These are phyloP conservation scores for Noctua pronuba DNA, from an alignment of 2,888 invertebrate genomes.

Conservation along the genomic window DNA sequence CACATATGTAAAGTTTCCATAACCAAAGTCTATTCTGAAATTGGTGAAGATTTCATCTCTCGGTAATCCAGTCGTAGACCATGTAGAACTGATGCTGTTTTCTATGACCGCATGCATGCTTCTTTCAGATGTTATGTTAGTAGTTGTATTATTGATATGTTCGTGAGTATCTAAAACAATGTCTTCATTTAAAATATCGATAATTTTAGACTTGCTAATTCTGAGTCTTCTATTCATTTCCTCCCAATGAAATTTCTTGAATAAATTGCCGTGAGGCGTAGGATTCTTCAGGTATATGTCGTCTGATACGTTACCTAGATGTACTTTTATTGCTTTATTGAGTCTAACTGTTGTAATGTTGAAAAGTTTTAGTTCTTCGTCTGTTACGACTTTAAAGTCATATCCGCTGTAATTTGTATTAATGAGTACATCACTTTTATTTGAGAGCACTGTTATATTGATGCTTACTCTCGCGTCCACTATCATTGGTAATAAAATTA, in stretches of 20 bases:
- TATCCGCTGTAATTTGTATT: slow-evolving; percentile 68
- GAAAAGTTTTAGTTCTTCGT: slow-evolving; percentile 76
- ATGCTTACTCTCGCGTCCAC: slow-evolving; percentile 72
- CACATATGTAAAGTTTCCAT: slow-evolving; percentile 64
- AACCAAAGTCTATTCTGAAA: slow-evolving; percentile 71
- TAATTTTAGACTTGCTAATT: slow-evolving; percentile 71
- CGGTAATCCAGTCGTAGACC: slow-evolving; percentile 75
- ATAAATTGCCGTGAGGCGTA: slow-evolving; percentile 78
- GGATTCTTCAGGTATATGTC: slow-evolving; percentile 81
- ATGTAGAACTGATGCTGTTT: slow-evolving; percentile 72
- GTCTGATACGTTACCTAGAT: slow-evolving; percentile 78
- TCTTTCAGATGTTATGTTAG: slow-evolving; percentile 64
- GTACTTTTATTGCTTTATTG: slow-evolving; percentile 75
- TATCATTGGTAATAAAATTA: slow-evolving; percentile 29
- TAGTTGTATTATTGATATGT: slow-evolving; percentile 77
- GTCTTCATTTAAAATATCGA: slow-evolving; percentile 75
- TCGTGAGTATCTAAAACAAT: slow-evolving; percentile 71
- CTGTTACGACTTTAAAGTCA: slow-evolving; percentile 75
- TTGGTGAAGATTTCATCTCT: slow-evolving; percentile 72
- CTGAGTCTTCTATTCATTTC: slow-evolving; percentile 73
- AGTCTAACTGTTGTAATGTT: slow-evolving; percentile 79
- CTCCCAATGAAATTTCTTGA: slow-evolving; percentile 77
- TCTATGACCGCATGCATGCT: slow-evolving; percentile 70
- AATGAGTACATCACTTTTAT: slow-evolving; percentile 65
- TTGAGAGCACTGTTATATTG: slow-evolving; percentile 71